Evolutionary conservation across 2,797 vertebrate genomes (phyloP), one percentile per base, ranked within the genome.

Genomic region (Hirundo rustica): DNA sequence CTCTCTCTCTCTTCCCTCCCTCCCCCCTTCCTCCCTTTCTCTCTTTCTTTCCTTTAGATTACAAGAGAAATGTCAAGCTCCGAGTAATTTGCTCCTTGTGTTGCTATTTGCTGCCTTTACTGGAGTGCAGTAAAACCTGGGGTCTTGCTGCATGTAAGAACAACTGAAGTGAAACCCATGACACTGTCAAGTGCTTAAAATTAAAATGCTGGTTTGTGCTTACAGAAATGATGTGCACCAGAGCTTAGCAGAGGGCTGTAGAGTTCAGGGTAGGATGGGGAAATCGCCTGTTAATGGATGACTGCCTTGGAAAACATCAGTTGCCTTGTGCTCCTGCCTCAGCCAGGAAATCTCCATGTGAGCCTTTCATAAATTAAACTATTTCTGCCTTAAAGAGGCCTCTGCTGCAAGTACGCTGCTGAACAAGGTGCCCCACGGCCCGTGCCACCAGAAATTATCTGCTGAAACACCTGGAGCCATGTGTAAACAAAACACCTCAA

Each of bases 221-320:
- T 94, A 95, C 88, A 94, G 94, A 94, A 95, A 86, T 14, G 2
- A 68, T 85, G 88, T 7, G n/a, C 88, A 82, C 65, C 51, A 76
- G 93, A 95, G 94, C 95, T 92, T 96, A 92, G 83, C 95, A 85
- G 83, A 94, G 64, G 85, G 67, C 72, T 74, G 80, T 21, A 48
- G 83, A 89, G 91, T 95, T 91, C 90, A 93, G 51, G 61, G 64
- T 67, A 84, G 88, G 83, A 60, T 92, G 83, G 86, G 60, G 88
- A 95, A 96, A 93, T 91, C 8, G 2, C 80, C 51, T 2, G 7
- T 92, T 94, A 94, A 93, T 79, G 83, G 92, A 89, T 95, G 92
- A 53, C 90, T 93, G 83, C 85, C 54, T 81, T 76, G 67, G 80
- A 95, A 93, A 92, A 95, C 85, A 78, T 95, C 64, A 66, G 77